Evolutionary conservation across 2,888 invertebrate genomes (phyloP), one percentile per base, ranked within the genome.

Genomic region (Brachyptera putata): DNA sequence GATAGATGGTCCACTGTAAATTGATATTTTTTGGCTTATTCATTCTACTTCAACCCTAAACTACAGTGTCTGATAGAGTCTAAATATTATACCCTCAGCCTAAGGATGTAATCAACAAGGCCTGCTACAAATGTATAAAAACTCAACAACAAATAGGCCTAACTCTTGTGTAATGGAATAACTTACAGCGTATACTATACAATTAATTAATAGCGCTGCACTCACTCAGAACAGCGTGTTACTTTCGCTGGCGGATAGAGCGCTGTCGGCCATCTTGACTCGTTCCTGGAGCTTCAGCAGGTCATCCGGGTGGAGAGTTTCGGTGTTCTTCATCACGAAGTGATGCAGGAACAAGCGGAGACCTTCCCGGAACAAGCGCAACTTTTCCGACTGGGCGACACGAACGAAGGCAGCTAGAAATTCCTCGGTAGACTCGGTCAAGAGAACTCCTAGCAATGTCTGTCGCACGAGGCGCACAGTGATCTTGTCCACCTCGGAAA

Each of bases 281-380:
- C 90, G 77, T 14, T 79, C 76, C 64, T 80, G 75, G 48, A 87
- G 70, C 55, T 81, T 68, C 24, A 70, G 64, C 63, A 77, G 73
- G 63, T 84, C 75, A 1, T 79, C 75, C 1, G 77, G 75, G 30
- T 73, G 67, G 41, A 77, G 21, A 61, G 43, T 36, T 62, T 80
- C 81, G 2, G 82, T 76, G 68, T 84, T 84, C 68, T 82, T 85
- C 1, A 93, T 71, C 21, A 95, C 74, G 68, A 95, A 95, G 73
- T 94, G 93, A 70, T 86, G 87, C 70, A 95, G 85, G 71, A 95
- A 95, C 7, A 95, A 75, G 46, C 87, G 78, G 2, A 95, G 75
- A 66, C 92, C 89, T 71, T 94, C 93, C 58, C 90, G 82, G 67
- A 95, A 89, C 69, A 86, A 79, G 70, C 86, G 84, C 9, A 95